These are phyloP conservation scores for Cecropterus lyciades DNA, from an alignment of 1,140 invertebrate species.

Conservation along the genomic window DNA sequence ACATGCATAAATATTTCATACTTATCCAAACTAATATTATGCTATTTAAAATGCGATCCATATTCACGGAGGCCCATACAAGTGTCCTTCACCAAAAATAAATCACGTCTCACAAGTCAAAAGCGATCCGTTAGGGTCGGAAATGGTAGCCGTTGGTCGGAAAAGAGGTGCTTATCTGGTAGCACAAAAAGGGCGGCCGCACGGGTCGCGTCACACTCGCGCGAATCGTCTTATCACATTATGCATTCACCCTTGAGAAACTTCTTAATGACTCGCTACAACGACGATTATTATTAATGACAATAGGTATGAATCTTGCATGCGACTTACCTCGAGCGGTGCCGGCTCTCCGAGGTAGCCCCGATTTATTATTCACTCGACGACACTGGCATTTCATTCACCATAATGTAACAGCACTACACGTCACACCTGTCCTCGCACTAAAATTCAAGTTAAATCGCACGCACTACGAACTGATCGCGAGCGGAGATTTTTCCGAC, in stretches of 20 bases:
- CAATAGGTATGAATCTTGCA: background rate
- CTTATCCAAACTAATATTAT: conserved; percentile 12
- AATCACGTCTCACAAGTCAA: conserved; percentile 21
- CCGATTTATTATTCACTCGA: conserved; percentile 48
- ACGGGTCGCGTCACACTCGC: conserved; percentile 5
- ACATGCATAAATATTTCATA: background rate
- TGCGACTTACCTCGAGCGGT: conserved; percentile 50
- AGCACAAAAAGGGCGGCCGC: conserved; percentile 20
- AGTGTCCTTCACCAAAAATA: conserved; percentile 27
- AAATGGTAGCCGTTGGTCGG: conserved; percentile 22
- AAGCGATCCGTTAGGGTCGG: conserved; percentile 33
- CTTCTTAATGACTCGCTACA: conserved; percentile 30
- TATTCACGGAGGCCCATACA: conserved; percentile 8
- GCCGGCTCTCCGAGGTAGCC: conserved; percentile 53
- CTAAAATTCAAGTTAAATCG: conserved; percentile 6
- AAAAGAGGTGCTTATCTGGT: conserved; percentile 31
- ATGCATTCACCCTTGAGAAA: conserved; percentile 31
- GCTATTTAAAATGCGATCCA: conserved; percentile 1
- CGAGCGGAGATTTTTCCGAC: conserved; percentile 31
- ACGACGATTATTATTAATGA: conserved; percentile 27
- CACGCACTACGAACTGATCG: conserved; percentile 1
- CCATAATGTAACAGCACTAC: conserved; percentile 34
- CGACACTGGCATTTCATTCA: conserved; percentile 44
- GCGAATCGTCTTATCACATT: conserved; percentile 35
- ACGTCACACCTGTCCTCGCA: conserved; percentile 36